phyloP scores from a whole-genome alignment of 2,113 vertebrate species.

The Parus major region DNA sequence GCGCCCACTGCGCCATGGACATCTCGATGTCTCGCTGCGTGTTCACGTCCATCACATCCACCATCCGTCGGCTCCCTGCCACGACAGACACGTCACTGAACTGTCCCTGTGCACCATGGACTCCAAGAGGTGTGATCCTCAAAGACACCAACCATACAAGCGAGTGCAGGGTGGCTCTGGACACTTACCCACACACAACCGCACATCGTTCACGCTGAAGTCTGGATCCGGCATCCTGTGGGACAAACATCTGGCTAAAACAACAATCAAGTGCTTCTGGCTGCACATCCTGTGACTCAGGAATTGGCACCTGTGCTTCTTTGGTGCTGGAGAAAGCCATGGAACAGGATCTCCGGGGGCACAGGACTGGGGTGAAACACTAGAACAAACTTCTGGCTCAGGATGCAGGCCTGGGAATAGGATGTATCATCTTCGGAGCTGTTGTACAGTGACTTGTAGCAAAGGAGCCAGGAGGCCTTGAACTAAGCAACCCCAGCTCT shows the following conservation, averaged over 20 bases:
- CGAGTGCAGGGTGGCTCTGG: fast-evolving
- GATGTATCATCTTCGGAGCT: not conserved
- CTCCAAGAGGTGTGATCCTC: not conserved
- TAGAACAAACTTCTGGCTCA: not conserved
- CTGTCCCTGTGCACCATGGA: fast-evolving
- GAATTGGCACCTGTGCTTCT: not conserved
- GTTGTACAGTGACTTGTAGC: not conserved
- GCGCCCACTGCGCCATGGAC: slow-evolving; percentile 98
- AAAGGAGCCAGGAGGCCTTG: not conserved
- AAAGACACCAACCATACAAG: not conserved
- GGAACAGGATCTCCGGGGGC: not conserved
- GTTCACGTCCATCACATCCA: slow-evolving; percentile 98
- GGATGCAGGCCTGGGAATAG: not conserved
- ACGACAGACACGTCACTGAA: not conserved
- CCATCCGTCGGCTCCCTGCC: slow-evolving; percentile 91
- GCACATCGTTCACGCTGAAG: slow-evolving; percentile 97
- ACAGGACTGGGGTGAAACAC: not conserved
- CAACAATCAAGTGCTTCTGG: not conserved
- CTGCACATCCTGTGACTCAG: not conserved
- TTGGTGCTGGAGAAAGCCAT: not conserved
- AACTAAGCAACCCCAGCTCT: not conserved
- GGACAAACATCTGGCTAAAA: slow-evolving; percentile 59
- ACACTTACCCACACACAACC: slow-evolving; percentile 93
- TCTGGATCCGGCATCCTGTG: slow-evolving; percentile 94
- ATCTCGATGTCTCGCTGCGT: slow-evolving; percentile 98